Percentiles rank a stretch among this genome's conserved stretches.
phyloP scores from a whole-genome alignment of 2,113 vertebrate species.

The Eolophus roseicapilla region DNA sequence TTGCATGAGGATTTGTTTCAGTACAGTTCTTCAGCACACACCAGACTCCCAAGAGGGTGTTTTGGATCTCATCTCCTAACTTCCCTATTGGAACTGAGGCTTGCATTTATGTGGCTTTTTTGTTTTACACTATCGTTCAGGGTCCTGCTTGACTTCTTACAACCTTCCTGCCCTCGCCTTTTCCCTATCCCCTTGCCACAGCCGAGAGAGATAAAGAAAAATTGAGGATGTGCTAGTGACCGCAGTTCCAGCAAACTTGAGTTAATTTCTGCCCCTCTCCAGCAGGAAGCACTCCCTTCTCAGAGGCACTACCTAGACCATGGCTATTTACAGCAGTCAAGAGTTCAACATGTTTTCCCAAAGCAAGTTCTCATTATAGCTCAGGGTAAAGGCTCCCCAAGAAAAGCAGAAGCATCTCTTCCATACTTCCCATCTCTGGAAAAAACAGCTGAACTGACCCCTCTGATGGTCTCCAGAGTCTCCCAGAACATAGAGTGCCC shows the following conservation, averaged over 20 bases:
- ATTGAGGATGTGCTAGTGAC: neutral
- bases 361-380: constrained; percentile 3
- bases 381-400: neutral
- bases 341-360: constrained; percentile 2
- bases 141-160: neutral
- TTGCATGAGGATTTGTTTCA: constrained; percentile 56
- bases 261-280: neutral
- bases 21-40: neutral
- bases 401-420: neutral
- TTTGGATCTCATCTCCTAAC: constrained; percentile 43
- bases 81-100: constrained; percentile 10
- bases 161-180: neutral
- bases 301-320: neutral
- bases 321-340: constrained; percentile 18
- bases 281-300: neutral
- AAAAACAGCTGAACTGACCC: neutral
- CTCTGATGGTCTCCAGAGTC: neutral
- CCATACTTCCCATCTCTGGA: neutral
- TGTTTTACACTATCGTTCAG: fast-evolving
- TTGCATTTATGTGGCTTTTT: neutral
- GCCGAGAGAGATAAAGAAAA: neutral
- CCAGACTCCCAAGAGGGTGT: constrained; percentile 1
- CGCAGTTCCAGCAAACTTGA: neutral
- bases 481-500: neutral
- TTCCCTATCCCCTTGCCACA: neutral